These are phyloP conservation scores for Philantomba maxwellii DNA, from an alignment of 2,113 vertebrate genomes.

Conservation along the genomic window DNA sequence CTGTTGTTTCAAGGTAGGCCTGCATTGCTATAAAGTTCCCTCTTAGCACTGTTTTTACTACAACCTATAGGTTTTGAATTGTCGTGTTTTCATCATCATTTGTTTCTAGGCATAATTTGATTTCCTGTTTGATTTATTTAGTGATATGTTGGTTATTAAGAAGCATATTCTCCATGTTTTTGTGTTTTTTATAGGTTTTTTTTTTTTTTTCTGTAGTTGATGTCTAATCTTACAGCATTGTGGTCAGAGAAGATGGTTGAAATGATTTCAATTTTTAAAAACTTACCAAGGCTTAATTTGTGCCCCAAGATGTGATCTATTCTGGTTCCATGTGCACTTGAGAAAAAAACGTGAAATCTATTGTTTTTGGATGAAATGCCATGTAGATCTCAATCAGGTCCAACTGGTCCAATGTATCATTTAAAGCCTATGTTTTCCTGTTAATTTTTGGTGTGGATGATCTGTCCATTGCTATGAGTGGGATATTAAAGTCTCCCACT, in stretches of 20 bases:
- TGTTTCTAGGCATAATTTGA: background rate
- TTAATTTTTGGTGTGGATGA: background rate
- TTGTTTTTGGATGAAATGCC: background rate
- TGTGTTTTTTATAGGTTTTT: background rate
- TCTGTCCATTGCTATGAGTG: background rate
- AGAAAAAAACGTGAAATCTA: background rate
- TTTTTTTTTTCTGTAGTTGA: background rate
- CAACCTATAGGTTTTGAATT: background rate
- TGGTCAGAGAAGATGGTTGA: background rate
- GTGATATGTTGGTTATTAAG: background rate
- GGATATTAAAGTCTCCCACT: background rate
- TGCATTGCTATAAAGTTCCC: background rate
- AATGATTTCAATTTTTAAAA: background rate
- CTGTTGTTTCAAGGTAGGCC: background rate
- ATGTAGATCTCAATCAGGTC: background rate
- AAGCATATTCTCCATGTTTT: background rate
- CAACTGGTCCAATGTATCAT: background rate
- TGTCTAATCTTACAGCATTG: background rate
- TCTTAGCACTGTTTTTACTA: background rate
- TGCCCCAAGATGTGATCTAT: background rate
- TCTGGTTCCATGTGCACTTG: background rate
- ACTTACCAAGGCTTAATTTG: background rate
- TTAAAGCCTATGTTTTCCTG: background rate
- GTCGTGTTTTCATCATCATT: background rate
- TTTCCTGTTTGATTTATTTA: background rate